These are phyloP conservation scores for Hemithea aestivaria DNA, from an alignment of 2,888 invertebrate species.

Conservation along the genomic window DNA sequence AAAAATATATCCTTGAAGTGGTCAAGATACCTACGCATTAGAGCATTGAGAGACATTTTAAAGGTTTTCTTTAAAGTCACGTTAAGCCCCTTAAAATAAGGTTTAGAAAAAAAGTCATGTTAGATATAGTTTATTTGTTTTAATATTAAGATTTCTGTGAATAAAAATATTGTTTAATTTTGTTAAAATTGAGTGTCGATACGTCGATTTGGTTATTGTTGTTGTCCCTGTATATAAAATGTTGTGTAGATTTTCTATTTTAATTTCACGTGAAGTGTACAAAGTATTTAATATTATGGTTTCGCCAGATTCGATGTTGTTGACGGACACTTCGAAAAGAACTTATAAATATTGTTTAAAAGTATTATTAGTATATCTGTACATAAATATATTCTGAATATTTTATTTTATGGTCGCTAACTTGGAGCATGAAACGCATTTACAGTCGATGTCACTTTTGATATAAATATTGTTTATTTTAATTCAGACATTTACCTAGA, in stretches of 20 bases:
- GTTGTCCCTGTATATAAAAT: conserved; percentile 72
- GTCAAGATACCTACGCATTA: too few relatives aligned
- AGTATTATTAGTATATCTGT: conserved; percentile 77
- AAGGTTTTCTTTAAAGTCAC: too few relatives aligned
- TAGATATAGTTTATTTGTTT: too few relatives aligned
- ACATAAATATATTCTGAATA: conserved; percentile 67
- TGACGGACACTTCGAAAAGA: conserved; percentile 47
- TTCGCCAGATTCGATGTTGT: conserved; percentile 55
- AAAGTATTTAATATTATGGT: conserved; percentile 63
- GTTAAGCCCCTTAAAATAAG: too few relatives aligned
- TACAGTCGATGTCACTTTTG: conserved; percentile 12
- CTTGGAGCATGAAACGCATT: conserved; percentile 21
- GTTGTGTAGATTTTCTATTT: conserved; percentile 76
- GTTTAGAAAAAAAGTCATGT: too few relatives aligned
- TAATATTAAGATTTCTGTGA: too few relatives aligned
- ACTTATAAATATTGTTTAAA: conserved; percentile 76
- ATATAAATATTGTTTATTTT: not conserved
- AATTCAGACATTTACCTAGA: too few relatives aligned
- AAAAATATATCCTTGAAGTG: too few relatives aligned
- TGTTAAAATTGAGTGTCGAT: conserved; percentile 45
- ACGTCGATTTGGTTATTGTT: conserved; percentile 65
- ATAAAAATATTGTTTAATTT: conserved; percentile 43
- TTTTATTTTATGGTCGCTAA: conserved; percentile 49
- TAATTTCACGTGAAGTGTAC: conserved; percentile 70
- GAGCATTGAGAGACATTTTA: too few relatives aligned